Evolutionary conservation across 2,797 vertebrate species (phyloP).

Genomic region (Pantherophis alleghaniensis): DNA sequence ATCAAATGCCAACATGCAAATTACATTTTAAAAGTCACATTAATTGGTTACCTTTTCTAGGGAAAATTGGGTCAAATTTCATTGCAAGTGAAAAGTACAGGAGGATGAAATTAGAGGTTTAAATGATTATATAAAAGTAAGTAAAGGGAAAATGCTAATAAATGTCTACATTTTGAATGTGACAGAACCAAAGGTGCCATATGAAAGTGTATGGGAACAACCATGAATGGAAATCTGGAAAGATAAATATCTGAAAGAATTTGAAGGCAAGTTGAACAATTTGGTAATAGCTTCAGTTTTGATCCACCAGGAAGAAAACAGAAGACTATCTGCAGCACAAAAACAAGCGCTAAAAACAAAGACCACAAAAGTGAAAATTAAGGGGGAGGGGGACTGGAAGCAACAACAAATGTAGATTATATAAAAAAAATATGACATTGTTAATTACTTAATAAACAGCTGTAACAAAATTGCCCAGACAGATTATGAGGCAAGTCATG

Average conservation of each 20-base stretch:
- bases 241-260: neutral
- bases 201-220: neutral
- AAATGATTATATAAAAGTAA: neutral
- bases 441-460: neutral
- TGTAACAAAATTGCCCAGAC: neutral
- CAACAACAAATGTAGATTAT: neutral
- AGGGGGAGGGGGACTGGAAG: accelerated
- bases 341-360: neutral
- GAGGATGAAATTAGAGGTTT: neutral
- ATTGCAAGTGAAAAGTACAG: neutral
- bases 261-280: neutral
- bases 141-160: neutral
- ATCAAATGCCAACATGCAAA: neutral
- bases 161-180: neutral
- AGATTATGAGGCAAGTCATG: neutral
- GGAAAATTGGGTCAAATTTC: neutral
- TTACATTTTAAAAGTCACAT: neutral
- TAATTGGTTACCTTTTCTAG: neutral
- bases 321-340: neutral
- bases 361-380: neutral
- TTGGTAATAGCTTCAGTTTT: neutral
- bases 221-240: neutral
- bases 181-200: neutral
- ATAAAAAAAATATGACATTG: neutral
- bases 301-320: neutral